A percentile compares a stretch with the other conserved stretches of the same genome.
Conservation (phyloP, 2,797 vertebrate genomes). For the Sebastes kiyomatsui region DNA sequence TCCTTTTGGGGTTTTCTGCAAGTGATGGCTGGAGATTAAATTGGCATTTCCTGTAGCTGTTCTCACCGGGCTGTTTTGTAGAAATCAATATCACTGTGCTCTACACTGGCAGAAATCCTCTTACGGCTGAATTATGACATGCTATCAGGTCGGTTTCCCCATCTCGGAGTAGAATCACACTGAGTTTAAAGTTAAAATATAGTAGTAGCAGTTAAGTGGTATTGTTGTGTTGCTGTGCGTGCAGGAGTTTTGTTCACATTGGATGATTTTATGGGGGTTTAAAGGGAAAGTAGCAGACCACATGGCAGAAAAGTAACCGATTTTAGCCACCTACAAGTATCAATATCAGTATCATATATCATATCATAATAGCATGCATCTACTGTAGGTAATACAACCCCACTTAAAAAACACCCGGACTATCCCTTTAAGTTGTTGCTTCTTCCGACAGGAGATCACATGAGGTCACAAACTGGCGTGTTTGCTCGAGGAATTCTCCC, state of each 20-base stretch:
- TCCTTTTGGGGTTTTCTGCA: not conserved
- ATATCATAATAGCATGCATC: too few relatives aligned
- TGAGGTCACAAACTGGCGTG: conserved; percentile 17
- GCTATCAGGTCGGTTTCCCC: conserved; percentile 28
- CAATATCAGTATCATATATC: not conserved
- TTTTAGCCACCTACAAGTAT: too few relatives aligned
- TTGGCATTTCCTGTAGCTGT: conserved; percentile 21
- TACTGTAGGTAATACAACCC: too few relatives aligned
- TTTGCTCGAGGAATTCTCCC: conserved; percentile 4
- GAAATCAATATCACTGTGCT: conserved; percentile 47
- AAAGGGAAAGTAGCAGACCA: not conserved
- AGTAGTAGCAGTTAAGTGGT: not conserved
- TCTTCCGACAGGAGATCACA: conserved; percentile 16
- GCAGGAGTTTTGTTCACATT: not conserved
- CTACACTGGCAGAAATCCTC: conserved; percentile 40
- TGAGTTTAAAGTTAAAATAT: not conserved
- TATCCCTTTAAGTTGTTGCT: not conserved
- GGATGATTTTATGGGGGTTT: conserved; percentile 19
- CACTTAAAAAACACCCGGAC: too few relatives aligned
- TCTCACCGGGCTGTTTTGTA: conserved; percentile 16
- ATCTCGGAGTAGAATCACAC: too few relatives aligned
- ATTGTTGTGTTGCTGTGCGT: not conserved
- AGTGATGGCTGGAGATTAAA: conserved; percentile 17
- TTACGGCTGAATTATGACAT: conserved; percentile 54
- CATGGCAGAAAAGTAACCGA: too few relatives aligned